Evolutionary conservation across 2,888 invertebrate species (phyloP), one percentile per base, ranked within the genome.

Genomic region (Teleogryllus oceanicus): DNA sequence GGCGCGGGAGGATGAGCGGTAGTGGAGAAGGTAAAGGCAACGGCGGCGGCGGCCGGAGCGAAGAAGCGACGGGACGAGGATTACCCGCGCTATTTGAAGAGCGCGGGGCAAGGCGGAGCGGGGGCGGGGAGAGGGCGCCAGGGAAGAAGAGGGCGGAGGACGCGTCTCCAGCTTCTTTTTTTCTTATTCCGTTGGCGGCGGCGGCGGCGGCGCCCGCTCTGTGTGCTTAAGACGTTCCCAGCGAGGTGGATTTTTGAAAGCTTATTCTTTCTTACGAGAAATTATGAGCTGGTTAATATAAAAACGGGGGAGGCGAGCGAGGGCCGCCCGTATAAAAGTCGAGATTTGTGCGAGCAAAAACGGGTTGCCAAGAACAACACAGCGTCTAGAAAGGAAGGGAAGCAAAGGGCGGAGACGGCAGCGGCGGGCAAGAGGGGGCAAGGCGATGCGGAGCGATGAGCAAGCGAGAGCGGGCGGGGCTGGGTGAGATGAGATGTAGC

Each of bases 191-290:
- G 13, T 18, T 62, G 13, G 16, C 62, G 62, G 62, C 62, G 62
- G 62, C 62, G 62, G 62, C 62, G 62, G 62, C 12, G 62, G 62
- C 62, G 62, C 62, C 62, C n/a, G 62, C 62, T 18, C 62, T 62
- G 62, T 62, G 62, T 62, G 62, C 62, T 62, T 62, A 62, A 62
- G 62, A 62, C 62, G 62, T 62, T 62, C 62, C 62, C 62, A n/a
- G 62, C n/a, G 62, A 62, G 62, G 62, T 62, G 62, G 62, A 62
- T 62, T 62, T 62, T 62, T 62, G 62, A 62, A 62, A 62, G 62
- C 62, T 62, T 62, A 62, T 62, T 62, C 62, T 62, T 62, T 62
- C 13, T 13, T 62, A 62, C 62, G 62, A 62, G 62, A 62, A 62
- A 62, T 62, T 62, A 62, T 62, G 62, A 62, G 62, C 62, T 62